phyloP scores from a whole-genome alignment of 2,113 vertebrate genomes.

The Tragelaphus scriptus region DNA sequence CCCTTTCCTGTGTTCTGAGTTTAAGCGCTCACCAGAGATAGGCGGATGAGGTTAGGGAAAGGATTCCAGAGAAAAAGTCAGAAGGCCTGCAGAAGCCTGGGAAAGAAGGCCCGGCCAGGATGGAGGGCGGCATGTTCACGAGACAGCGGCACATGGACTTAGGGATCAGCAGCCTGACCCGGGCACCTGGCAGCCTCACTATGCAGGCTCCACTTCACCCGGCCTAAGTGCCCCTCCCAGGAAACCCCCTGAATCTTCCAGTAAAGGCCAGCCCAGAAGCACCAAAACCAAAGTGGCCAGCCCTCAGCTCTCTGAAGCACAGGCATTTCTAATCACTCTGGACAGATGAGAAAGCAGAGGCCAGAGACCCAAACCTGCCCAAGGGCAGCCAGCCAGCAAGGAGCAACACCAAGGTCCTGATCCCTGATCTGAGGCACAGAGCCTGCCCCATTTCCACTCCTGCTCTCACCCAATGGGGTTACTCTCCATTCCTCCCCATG shows the following conservation, averaged over 20 bases:
- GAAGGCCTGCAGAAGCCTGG: not conserved
- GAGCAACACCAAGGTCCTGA: not conserved
- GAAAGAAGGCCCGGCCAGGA: not conserved
- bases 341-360: not conserved
- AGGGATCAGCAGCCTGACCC: not conserved
- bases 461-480: not conserved
- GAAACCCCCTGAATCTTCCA: not conserved
- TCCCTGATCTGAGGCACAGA: not conserved
- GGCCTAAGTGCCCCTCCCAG: not conserved
- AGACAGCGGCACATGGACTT: not conserved
- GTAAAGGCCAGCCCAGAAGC: not conserved
- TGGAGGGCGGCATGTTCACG: not conserved
- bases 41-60: not conserved
- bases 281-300: not conserved
- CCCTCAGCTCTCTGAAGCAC: not conserved
- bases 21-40: not conserved
- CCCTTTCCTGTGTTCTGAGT: not conserved
- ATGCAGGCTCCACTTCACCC: not conserved
- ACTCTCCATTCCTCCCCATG: constrained; percentile 36
- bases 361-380: not conserved
- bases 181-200: not conserved
- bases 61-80: not conserved
- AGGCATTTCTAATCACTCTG: not conserved
- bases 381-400: not conserved
- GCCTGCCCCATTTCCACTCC: not conserved